Evolutionary conservation across 2,797 vertebrate genomes (phyloP), one percentile per base, ranked within the genome.

Genomic region (Cryptoprocta ferox): DNA sequence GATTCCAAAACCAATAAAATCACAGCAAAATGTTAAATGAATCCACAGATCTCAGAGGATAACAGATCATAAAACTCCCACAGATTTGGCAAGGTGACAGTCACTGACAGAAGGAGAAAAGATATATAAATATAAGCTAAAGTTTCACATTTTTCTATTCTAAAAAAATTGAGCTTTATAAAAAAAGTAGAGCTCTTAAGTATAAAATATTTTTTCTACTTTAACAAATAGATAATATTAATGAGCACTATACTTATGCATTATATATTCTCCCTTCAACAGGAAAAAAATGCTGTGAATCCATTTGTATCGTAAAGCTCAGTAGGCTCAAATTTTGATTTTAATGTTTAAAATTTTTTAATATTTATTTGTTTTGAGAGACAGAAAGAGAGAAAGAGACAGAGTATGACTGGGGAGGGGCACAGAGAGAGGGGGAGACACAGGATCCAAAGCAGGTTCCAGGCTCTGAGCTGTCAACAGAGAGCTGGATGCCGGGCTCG

Each of bases 51-150:
- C 97, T 97, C 96, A 84, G 87, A 97, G 96, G 86, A 96, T 89
- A 97, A 92, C 97, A 97, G 93, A 97, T 97, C 95, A 97, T 98
- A 97, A 98, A 98, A 98, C 92, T 97, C 95, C 95, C 93, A 97
- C 95, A 73, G 83, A 97, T 96, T 96, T 97, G 97, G 97, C 97
- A 97, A 92, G 66, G 53, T 93, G 50, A 92, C 68, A 94, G 78
- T 89, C 96, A 92, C 96, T 97, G 95, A 97, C 95, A 97, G 95
- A 91, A 98, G 95, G 91, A 96, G 87, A 95, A 98, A 95, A 96
- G 65, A 94, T 92, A 95, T 75, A 97, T 97, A 97, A 97, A 98
- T 92, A 97, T 59, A 96, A 48, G 92, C 65, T 96, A 92, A 93
- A 90, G 63, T 97, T 93, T 94, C 95, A 94, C 37, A 94, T 94